phyloP scores from a whole-genome alignment of 2,797 vertebrate genomes.

The Valencia hispanica region DNA sequence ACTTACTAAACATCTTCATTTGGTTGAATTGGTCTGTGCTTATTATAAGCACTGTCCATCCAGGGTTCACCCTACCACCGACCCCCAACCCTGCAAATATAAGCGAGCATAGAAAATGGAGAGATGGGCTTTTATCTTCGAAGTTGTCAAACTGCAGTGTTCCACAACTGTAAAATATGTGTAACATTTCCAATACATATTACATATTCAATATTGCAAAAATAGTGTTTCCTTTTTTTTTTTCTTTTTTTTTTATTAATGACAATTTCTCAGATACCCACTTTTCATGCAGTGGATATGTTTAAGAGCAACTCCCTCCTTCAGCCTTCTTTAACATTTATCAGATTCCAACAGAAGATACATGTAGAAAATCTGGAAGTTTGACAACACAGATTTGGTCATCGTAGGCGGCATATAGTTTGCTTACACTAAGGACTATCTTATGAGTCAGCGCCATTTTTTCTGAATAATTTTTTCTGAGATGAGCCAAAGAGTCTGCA shows the following conservation, averaged over 20 bases:
- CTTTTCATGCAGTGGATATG: conserved; percentile 9
- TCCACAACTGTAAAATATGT: not conserved
- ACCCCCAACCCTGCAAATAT: not conserved
- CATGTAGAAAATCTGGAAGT: conserved; percentile 48
- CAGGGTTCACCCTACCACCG: not conserved
- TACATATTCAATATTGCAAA: not conserved
- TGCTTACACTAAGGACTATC: conserved; percentile 45
- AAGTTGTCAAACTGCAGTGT: no score
- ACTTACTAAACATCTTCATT: not conserved
- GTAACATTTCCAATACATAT: no score
- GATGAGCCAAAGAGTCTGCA: conserved; percentile 10
- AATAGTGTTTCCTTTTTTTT: not conserved
- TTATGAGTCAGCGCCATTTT: conserved; percentile 29
- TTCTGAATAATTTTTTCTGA: conserved; percentile 37
- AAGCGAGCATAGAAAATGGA: not conserved
- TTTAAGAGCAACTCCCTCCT: conserved; percentile 13
- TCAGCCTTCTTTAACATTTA: conserved; percentile 28
- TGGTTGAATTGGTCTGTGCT: not conserved
- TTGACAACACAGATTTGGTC: conserved; percentile 55
- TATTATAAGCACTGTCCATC: not conserved
- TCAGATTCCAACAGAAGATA: conserved; percentile 39
- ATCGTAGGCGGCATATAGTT: conserved; percentile 37
- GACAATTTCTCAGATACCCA: no score
- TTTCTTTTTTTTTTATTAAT: not conserved
- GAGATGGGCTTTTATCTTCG: no score